These are phyloP conservation scores for Tinea semifulvella DNA, from an alignment of 2,888 invertebrate species.

Conservation along the genomic window DNA sequence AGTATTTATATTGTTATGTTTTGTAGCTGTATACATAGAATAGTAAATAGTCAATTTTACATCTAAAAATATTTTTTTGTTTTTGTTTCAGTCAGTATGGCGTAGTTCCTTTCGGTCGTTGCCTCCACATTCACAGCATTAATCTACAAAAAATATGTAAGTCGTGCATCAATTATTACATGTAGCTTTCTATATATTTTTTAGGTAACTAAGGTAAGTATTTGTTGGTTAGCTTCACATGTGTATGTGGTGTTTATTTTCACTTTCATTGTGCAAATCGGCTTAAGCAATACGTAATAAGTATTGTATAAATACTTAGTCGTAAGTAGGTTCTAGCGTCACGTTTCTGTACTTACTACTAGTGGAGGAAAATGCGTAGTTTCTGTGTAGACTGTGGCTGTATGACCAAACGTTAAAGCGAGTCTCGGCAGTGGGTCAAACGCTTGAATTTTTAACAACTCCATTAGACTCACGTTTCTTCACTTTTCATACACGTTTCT, in stretches of 20 bases:
- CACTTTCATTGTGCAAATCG: background rate
- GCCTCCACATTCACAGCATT: background rate
- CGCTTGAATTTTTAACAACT: constrained; percentile 60
- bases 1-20: too few species aligned
- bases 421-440: constrained; percentile 38
- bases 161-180: too few species aligned
- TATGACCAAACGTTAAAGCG: too few species aligned
- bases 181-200: too few species aligned
- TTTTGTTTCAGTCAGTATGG: constrained; percentile 44
- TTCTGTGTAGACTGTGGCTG: background rate
- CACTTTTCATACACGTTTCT: constrained; percentile 46
- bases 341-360: background rate
- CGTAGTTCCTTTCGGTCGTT: constrained; percentile 25
- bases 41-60: background rate
- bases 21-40: too few species aligned
- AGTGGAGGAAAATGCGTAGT: background rate
- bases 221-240: too few species aligned
- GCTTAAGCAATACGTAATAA: background rate
- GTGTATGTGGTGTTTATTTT: too few species aligned
- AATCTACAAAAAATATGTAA: background rate
- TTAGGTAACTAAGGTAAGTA: too few species aligned
- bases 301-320: background rate
- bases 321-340: too few species aligned
- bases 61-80: constrained; percentile 18
- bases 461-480: constrained; percentile 39